phyloP scores from a whole-genome alignment of 2,797 vertebrate species.

The Apogon talboti region DNA sequence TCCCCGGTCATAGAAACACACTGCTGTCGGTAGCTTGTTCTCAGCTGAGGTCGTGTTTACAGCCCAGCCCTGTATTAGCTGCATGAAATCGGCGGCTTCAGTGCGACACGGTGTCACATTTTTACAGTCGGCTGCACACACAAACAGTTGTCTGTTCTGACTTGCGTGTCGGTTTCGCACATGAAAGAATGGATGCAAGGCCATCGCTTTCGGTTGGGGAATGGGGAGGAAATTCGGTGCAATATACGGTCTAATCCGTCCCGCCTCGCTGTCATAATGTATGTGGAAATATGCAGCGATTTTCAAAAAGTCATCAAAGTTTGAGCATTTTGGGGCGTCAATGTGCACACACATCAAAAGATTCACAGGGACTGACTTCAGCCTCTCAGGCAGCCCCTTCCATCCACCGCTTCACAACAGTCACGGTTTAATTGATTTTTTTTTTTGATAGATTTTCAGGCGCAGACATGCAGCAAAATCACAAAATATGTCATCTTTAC shows the following conservation, averaged over 20 bases:
- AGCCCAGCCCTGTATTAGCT: slow-evolving; percentile 5
- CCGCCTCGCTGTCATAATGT: neutral
- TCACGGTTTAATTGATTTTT: too few relatives aligned
- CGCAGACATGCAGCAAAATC: too few relatives aligned
- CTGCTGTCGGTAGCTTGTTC: slow-evolving; percentile 11
- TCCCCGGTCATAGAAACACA: slow-evolving; percentile 16
- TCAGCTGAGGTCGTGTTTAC: slow-evolving; percentile 20
- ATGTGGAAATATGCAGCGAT: neutral
- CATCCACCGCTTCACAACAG: neutral
- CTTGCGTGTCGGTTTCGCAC: slow-evolving; percentile 16
- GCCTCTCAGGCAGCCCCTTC: slow-evolving; percentile 2
- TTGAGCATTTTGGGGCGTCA: slow-evolving; percentile 12
- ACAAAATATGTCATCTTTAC: too few relatives aligned
- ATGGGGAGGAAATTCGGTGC: neutral
- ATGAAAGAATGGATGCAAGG: slow-evolving; percentile 19
- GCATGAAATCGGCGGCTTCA: neutral
- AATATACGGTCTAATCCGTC: neutral
- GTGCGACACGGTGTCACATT: neutral
- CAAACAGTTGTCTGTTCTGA: neutral
- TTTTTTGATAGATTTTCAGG: too few relatives aligned
- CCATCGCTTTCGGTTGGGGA: neutral
- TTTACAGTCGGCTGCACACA: slow-evolving; percentile 28
- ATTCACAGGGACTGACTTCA: neutral
- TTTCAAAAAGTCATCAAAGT: slow-evolving; percentile 13
- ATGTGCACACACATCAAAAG: neutral